Conservation (phyloP, 2,797 vertebrate species). For the Peromyscus aztecus region DNA sequence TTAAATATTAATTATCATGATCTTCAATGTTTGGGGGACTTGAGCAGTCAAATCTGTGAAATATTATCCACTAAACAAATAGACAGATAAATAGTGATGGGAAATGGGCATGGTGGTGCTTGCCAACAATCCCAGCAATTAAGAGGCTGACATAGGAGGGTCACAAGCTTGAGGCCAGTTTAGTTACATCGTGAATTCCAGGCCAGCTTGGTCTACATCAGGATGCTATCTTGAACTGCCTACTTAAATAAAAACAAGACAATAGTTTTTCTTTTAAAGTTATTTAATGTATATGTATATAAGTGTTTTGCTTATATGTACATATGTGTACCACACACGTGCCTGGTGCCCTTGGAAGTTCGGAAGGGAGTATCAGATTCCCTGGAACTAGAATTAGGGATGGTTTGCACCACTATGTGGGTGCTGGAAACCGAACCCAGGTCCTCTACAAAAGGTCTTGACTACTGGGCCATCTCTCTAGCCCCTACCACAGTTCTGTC, state of each 20-base stretch:
- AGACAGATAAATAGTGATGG: background rate
- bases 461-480: background rate
- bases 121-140: background rate
- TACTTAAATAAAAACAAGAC: background rate
- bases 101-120: background rate
- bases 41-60: background rate
- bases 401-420: background rate
- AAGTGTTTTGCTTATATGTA: background rate
- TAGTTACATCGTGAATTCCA: background rate
- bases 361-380: background rate
- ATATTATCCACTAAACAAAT: background rate
- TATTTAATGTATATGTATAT: background rate
- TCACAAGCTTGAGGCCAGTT: background rate
- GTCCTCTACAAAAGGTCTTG: background rate
- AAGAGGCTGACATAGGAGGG: background rate
- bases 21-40: constrained; percentile 21
- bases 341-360: background rate
- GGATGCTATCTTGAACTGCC: background rate
- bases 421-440: background rate
- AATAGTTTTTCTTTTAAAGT: background rate
- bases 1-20: background rate
- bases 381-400: background rate
- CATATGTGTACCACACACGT: background rate
- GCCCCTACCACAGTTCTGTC: background rate
- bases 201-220: background rate